phyloP scores from a whole-genome alignment of 2,888 invertebrate species.

The Dione juno region DNA sequence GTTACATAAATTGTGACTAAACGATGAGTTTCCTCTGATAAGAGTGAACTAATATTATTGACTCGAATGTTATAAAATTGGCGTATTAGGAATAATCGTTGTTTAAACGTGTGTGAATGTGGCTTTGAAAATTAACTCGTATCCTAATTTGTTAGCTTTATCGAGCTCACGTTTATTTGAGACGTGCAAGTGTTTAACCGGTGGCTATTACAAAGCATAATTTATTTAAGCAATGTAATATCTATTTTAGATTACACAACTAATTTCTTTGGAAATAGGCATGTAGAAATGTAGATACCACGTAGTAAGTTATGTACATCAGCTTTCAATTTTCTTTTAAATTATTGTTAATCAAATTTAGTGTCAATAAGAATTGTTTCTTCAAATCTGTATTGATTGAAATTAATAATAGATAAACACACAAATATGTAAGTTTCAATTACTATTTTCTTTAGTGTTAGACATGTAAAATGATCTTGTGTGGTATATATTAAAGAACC shows the following conservation, averaged over 20 bases:
- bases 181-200: slow-evolving; percentile 57
- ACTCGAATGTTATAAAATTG: slow-evolving; percentile 35
- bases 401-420: slow-evolving; percentile 37
- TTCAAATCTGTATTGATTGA: slow-evolving; percentile 38
- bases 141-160: slow-evolving; percentile 41
- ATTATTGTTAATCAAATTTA: slow-evolving; percentile 42
- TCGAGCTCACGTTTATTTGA: slow-evolving; percentile 34
- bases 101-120: slow-evolving; percentile 50
- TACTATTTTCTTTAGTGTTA: slow-evolving; percentile 56
- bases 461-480: slow-evolving; percentile 60
- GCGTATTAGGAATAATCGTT: slow-evolving; percentile 38
- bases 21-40: slow-evolving; percentile 23
- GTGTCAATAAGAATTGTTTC: slow-evolving; percentile 30
- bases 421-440: slow-evolving; percentile 45
- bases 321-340: slow-evolving; percentile 42
- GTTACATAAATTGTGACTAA: slow-evolving; percentile 35
- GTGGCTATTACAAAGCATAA: slow-evolving; percentile 62
- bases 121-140: slow-evolving; percentile 47
- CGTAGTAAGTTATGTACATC: slow-evolving; percentile 59
- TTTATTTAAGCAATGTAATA: slow-evolving; percentile 68
- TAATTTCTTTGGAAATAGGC: slow-evolving; percentile 59
- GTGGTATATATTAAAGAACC: slow-evolving; percentile 77
- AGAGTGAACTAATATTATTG: slow-evolving; percentile 33
- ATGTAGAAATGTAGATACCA: slow-evolving; percentile 81
- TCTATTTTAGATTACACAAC: slow-evolving; percentile 58